Evolutionary conservation across 64 coral and sea anemone genomes (phyloP).

Genomic region (Porites lutea): DNA sequence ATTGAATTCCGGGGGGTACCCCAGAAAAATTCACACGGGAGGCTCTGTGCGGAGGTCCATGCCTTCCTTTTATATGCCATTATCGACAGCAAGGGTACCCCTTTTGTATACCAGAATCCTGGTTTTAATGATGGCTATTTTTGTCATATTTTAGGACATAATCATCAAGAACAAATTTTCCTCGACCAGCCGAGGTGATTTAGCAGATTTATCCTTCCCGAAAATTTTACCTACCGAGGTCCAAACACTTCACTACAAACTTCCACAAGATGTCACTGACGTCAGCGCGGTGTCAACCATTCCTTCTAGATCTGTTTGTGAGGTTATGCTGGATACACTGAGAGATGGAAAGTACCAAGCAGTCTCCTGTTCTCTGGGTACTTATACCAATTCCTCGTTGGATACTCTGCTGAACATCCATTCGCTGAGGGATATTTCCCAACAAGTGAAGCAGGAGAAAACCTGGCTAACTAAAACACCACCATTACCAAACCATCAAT

Average conservation of each 20-base stretch:
- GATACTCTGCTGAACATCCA: constrained; percentile 47
- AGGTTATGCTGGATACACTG: constrained; percentile 31
- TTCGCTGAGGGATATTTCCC: constrained; percentile 34
- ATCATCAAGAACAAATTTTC: constrained; percentile 22
- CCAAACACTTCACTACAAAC: constrained; percentile 11
- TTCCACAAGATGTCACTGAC: constrained; percentile 31
- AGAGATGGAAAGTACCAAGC: constrained; percentile 20
- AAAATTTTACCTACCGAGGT: neutral
- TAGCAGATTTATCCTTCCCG: constrained; percentile 11
- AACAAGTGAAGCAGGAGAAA: neutral
- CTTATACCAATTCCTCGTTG: constrained; percentile 33
- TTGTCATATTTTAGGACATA: neutral
- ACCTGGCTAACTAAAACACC: constrained; percentile 21
- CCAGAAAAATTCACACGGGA: no score
- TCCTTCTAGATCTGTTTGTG: constrained; percentile 31
- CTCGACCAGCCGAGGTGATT: neutral
- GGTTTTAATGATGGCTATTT: no score
- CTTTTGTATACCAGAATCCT: no score
- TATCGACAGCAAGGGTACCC: no score
- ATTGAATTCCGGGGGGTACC: no score
- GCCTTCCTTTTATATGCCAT: no score
- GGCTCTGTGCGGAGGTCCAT: no score
- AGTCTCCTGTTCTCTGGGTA: constrained; percentile 35
- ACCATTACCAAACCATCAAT: constrained; percentile 23
- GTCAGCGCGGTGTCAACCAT: constrained; percentile 23